Evolutionary conservation across 2,113 vertebrate species (phyloP).

Genomic region (Ahaetulla prasina): DNA sequence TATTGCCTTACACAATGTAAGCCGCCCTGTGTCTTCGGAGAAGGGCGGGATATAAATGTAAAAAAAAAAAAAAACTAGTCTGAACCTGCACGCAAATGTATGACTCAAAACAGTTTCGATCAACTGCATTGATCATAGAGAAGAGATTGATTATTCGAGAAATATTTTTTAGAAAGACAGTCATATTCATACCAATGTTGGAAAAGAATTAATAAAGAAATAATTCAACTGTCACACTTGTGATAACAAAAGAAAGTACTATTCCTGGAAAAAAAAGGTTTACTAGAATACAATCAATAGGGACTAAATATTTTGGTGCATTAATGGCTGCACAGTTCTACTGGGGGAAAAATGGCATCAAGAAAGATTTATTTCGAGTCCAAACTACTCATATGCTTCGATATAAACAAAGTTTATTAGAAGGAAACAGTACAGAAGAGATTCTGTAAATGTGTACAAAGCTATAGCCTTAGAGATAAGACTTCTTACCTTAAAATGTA

Average conservation of each 20-base stretch:
- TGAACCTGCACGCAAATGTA: neutral
- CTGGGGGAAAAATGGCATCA: neutral
- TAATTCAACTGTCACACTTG: neutral
- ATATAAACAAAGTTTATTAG: neutral
- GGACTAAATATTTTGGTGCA: neutral
- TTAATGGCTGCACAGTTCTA: neutral
- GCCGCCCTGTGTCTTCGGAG: too few relatives aligned
- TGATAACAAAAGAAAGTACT: neutral
- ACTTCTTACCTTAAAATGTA: conserved; percentile 94
- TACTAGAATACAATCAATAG: neutral
- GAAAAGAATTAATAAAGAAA: neutral
- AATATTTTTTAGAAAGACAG: neutral
- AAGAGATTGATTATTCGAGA: neutral
- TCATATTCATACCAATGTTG: neutral
- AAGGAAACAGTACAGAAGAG: neutral
- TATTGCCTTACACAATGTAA: too few relatives aligned
- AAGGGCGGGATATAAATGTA: too few relatives aligned
- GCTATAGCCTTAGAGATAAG: neutral
- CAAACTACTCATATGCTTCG: neutral
- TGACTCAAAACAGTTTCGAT: neutral
- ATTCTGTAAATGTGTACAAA: neutral
- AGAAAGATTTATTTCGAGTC: neutral
- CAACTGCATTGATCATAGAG: neutral
- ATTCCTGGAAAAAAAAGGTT: neutral
- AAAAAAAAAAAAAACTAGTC: too few relatives aligned